Base-by-base conservation (phyloP, 2,888 invertebrate genomes). In the Nebria salina region DNA sequence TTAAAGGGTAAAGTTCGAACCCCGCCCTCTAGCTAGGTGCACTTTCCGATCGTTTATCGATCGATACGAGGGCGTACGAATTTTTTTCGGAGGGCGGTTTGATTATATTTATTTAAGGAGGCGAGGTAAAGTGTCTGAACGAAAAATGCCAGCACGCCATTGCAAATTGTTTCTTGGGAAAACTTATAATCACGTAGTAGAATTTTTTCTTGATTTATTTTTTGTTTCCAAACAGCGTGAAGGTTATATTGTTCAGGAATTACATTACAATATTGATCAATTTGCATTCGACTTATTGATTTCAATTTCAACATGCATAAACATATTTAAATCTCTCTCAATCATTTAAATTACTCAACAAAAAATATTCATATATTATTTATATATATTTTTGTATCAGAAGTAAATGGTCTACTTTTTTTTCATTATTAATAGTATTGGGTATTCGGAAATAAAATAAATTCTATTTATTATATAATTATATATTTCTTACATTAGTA, bases 1-100 rank as follows among this genome's bases (percentile, higher is more conserved):
- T 70, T 70, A 75, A 75, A 75, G 65, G 75, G 75, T 75, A 75
- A 75, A 75, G 75, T 75, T 75, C 75, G 65, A 65, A 65, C 75
- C 64, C 75, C 75, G 65, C 65, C 75, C 75, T 75, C 54, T 54
- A 54, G 54, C 54, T 54, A 54, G 54, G 65, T 65, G 65, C 64
- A 65, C 75, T 75, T 65, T 75, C 13, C 65, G 75, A 75, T 75
- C 75, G 75, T 41, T 75, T 65, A 75, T 75, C 65, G 64, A 75
- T 75, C 75, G 65, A 75, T 75, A 65, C 65, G 75, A 65, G 65
- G 75, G 75, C 65, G 75, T 64, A 25, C 65, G 20, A 65, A 65
- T 75, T 20, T 73, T 73, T 70, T 70, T 26, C 70, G 20, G 70
- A 26, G 34, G 25, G 26, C 20, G 25, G 3, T 26, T 26, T 25